These are phyloP conservation scores for Galagoides demidoff DNA, from an alignment of 2,797 vertebrate genomes.

Conservation along the genomic window DNA sequence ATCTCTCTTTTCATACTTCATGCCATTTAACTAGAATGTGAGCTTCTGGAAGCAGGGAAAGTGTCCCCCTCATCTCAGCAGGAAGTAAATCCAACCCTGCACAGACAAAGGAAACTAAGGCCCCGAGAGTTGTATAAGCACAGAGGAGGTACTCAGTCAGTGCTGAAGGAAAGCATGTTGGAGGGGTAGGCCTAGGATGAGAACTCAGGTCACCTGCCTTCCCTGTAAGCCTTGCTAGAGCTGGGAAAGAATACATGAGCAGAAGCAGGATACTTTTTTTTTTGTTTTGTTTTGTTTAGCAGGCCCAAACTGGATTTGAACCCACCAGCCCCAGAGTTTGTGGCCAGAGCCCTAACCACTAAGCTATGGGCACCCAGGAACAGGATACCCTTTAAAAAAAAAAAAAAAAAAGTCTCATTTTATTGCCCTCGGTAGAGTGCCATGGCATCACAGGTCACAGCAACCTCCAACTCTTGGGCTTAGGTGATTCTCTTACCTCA, in stretches of 20 bases:
- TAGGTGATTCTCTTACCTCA: no score
- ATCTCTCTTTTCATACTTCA: background rate
- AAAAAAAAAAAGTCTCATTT: no score
- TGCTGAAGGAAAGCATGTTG: background rate
- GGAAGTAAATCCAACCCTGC: conserved; percentile 29
- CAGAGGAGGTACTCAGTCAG: background rate
- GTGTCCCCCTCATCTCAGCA: background rate
- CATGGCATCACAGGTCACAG: no score
- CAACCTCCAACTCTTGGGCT: no score
- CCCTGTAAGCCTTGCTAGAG: background rate
- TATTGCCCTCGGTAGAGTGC: no score
- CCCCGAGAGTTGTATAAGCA: background rate
- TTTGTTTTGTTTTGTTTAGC: no score
- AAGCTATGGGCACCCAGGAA: no score
- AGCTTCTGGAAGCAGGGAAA: background rate
- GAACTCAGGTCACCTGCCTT: background rate
- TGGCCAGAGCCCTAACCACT: no score
- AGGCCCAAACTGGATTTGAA: no score
- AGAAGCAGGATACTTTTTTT: background rate
- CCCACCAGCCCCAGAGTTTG: no score
- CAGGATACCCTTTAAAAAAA: no score
- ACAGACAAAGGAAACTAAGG: conserved; percentile 9
- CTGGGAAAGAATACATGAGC: background rate
- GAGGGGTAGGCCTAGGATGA: background rate
- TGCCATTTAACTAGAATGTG: background rate